Conservation (phyloP, 53 echinoderm and acorn worm genomes). For the Henricia sp. region DNA sequence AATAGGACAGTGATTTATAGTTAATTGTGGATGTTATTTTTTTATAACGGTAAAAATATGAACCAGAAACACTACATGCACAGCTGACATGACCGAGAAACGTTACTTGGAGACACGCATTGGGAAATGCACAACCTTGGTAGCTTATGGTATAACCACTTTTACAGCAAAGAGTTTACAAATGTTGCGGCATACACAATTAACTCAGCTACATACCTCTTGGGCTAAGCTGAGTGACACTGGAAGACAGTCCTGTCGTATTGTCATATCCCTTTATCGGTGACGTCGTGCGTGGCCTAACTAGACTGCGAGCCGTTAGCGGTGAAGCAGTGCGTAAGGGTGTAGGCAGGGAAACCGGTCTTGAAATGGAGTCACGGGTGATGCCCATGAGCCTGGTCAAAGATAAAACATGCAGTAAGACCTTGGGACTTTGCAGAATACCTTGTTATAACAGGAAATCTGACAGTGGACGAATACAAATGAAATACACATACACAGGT, state of each 20-base stretch:
- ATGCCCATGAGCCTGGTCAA: slow-evolving; percentile 43
- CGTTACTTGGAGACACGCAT: no score
- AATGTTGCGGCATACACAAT: no score
- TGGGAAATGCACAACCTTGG: no score
- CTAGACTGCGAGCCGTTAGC: slow-evolving; percentile 37
- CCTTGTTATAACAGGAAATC: background rate
- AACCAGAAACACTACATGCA: no score
- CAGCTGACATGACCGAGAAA: no score
- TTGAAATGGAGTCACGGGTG: slow-evolving; percentile 55
- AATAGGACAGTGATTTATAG: no score
- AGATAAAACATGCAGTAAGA: background rate
- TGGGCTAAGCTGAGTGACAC: slow-evolving; percentile 49
- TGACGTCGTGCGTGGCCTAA: slow-evolving; percentile 18
- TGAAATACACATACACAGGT: no score
- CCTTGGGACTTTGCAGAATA: background rate
- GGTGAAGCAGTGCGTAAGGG: slow-evolving; percentile 42
- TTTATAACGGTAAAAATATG: no score
- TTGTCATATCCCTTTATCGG: slow-evolving; percentile 53
- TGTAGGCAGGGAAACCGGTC: slow-evolving; percentile 42
- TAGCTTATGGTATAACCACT: no score
- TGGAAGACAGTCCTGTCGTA: slow-evolving; percentile 61
- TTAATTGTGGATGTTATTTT: no score
- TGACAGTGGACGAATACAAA: no score
- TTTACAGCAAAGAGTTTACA: no score
- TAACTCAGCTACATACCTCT: slow-evolving; percentile 24